Evolutionary conservation across 2,113 vertebrate species (phyloP), one percentile per base, ranked within the genome.

Genomic region (Bos indicus): DNA sequence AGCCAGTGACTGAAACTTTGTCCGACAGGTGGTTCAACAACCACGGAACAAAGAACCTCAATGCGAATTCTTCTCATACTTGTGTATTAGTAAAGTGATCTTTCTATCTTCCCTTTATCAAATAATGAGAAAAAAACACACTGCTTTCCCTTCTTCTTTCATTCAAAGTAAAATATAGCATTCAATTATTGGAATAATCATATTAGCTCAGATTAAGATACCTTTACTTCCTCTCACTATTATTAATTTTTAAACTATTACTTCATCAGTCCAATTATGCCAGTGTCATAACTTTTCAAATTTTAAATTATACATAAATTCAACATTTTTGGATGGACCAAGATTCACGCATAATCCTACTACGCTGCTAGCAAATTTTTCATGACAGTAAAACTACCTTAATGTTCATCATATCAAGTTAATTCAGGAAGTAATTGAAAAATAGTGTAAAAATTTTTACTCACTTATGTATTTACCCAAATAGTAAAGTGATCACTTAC

Each of bases 201-300:
- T 5, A 82, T 48, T 51, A 88, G 36, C 71, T 77, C 40, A 77
- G 23, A 43, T 43, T 43, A 77, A 40, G 67, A n/a, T 1, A 82
- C 30, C 43, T 80, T 89, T 85, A 56, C 67, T 78, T 95, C 43
- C 36, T 67, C 10, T 67, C 64, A 36, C 64, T 80, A 83, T 33
- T 54, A 90, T 71, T 90, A 93, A 48, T 74, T 95, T 95, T 96
- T 87, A 93, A 94, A 83, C 88, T 52, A 92, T 1, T 87, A 57
- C 84, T 88, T 94, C 16, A 57, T 81, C 88, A 96, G 9, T 26
- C 30, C 30, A 97, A 90, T 62, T 91, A 97, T 30, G 52, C 19
- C 81, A 57, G 56, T 74, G 5, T 60, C 40, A 9, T 40, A 95
- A 59, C 7, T 90, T 77, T 90, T 90, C 36, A 96, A 88, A 74